Percentiles rank a stretch among this genome's conserved stretches.
These are phyloP conservation scores for Eciton burchellii DNA, from an alignment of 1,140 invertebrate genomes.

Conservation along the genomic window DNA sequence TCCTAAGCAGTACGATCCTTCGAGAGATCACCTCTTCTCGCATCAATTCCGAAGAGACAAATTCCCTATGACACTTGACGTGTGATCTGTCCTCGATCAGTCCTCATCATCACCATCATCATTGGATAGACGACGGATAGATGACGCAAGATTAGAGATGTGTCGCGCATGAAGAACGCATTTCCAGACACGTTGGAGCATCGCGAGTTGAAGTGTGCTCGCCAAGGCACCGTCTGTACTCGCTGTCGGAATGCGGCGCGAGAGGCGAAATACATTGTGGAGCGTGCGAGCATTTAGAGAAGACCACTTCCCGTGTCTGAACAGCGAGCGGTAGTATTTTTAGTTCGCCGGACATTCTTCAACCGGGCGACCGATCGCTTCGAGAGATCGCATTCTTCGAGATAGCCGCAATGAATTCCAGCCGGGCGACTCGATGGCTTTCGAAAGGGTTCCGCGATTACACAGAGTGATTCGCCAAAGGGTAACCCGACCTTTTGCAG, in stretches of 20 bases:
- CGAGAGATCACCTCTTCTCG: not conserved
- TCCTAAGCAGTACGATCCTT: not conserved
- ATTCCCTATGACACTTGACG: not conserved
- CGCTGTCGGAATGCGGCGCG: too few species aligned
- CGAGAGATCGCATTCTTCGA: conserved; percentile 24
- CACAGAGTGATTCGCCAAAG: conserved; percentile 35
- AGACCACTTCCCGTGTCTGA: conserved; percentile 21
- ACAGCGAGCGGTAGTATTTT: conserved; percentile 19
- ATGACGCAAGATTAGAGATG: too few species aligned
- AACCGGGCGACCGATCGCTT: conserved; percentile 8
- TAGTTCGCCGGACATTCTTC: conserved; percentile 4
- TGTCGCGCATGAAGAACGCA: too few species aligned
- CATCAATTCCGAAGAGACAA: not conserved
- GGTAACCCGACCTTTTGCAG: conserved; percentile 1
- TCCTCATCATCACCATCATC: too few species aligned
- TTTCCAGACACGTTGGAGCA: too few species aligned
- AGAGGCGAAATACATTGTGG: not conserved
- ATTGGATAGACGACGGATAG: too few species aligned
- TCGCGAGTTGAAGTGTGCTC: too few species aligned
- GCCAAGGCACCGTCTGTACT: too few species aligned
- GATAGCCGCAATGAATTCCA: conserved; percentile 46
- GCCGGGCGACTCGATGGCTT: conserved; percentile 27
- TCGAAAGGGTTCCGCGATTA: conserved; percentile 46
- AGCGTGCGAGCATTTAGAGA: not conserved
- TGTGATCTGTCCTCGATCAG: too few species aligned